Evolutionary conservation across 2,113 vertebrate species (phyloP), one percentile per base, ranked within the genome.

Genomic region (Thryonomys swinderianus): DNA sequence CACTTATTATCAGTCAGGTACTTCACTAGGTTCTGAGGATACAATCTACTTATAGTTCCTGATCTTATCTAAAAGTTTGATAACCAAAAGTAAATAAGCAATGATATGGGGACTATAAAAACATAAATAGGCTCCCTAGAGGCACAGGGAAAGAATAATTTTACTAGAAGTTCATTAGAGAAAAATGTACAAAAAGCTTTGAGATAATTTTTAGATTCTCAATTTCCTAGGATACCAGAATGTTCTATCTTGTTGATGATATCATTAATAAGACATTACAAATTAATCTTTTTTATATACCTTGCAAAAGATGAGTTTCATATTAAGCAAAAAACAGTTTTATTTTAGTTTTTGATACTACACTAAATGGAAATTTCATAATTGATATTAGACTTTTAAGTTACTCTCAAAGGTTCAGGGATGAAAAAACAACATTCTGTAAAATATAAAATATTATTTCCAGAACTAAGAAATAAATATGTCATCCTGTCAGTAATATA

Each of bases 301-400:
- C 40, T 94, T 94, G 1, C 10, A 59, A 89, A 74, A 94, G 89
- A 67, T 78, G 12, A 85, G 80, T 95, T 61, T 93, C 73, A 88
- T 62, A 16, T 80, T 85, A 90, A 76, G 34, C 25, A 88, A 88
- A 78, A 85, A 42, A 76, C 64, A 79, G 13, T n/a, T 42, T 95
- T 90, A 37, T 80, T 93, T 96, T 80, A 85, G 30, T 62, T 94
- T n/a, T n/a, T n/a, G 95, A 61, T 62, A 23, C 90, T 94, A 53
- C 95, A 76, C 53, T 90, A 84, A 84, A 53, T 83, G 74, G 37
- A 45, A 51, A n/a, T 81, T 94, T n/a, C 40, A 25, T 59, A 83
- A 93, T 94, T 95, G 32, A 94, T 89, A 85, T 93, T 94, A 76
- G 30, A 82, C 14, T 48, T 94, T 95, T 91, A 88, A 93, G 20